Percentiles rank a stretch among this genome's conserved stretches.
These are phyloP conservation scores for Etia nguti DNA, from an alignment of 2,113 vertebrate species.

Conservation along the genomic window DNA sequence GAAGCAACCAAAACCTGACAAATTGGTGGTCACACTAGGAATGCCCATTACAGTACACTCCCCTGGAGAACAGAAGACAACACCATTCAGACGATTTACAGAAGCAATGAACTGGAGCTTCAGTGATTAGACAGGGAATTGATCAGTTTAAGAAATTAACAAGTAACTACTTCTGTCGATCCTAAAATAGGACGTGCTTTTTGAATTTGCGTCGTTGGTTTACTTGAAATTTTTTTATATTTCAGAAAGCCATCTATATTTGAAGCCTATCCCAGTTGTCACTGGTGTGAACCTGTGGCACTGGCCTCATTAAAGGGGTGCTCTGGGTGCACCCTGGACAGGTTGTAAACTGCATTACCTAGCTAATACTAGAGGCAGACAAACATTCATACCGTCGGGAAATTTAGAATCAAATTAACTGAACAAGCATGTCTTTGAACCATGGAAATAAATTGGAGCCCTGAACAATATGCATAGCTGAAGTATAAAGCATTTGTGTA, in stretches of 20 bases:
- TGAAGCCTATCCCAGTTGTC: background rate
- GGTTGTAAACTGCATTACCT: too few species aligned
- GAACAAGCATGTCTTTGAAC: background rate
- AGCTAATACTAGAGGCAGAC: background rate
- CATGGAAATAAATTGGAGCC: background rate
- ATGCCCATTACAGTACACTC: slow-evolving; percentile 98
- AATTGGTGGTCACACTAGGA: slow-evolving; percentile 96
- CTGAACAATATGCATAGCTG: background rate
- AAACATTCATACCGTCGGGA: background rate
- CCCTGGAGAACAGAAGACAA: slow-evolving; percentile 69
- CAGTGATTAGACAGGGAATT: background rate
- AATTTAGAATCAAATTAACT: background rate
- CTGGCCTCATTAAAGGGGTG: too few species aligned
- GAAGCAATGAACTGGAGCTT: background rate
- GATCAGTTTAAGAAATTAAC: too few species aligned
- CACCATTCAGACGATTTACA: background rate
- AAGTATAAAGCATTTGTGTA: background rate
- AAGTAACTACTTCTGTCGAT: too few species aligned
- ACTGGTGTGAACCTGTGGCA: too few species aligned
- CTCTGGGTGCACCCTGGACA: too few species aligned
- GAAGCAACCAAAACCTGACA: slow-evolving; percentile 96
- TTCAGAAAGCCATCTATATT: background rate
- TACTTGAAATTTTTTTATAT: too few species aligned
- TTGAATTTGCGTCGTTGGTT: too few species aligned
- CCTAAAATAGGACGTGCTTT: too few species aligned